A percentile compares a stretch with the other conserved stretches of the same genome.
phyloP scores from a whole-genome alignment of 1,140 invertebrate genomes.

The Galleria mellonella region DNA sequence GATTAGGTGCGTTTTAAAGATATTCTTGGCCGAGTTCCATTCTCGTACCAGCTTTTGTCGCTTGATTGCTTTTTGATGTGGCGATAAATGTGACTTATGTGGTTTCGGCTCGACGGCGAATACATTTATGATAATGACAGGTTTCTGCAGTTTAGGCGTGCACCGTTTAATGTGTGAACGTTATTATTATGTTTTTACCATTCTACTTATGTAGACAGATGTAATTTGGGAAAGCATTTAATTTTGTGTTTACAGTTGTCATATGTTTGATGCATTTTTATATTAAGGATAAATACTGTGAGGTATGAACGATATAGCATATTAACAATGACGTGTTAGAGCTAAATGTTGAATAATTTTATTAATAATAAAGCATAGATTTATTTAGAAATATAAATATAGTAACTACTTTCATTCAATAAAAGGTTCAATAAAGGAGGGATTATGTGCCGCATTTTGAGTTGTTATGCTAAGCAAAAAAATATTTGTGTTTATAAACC shows the following conservation, averaged over 20 bases:
- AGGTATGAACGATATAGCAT: no score
- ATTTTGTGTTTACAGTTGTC: slow-evolving; percentile 1
- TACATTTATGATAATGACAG: slow-evolving; percentile 58
- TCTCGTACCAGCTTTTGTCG: slow-evolving; percentile 51
- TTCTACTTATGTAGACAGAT: no score
- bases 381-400: no score
- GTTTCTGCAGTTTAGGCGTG: slow-evolving; percentile 54
- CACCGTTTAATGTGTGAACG: slow-evolving; percentile 59
- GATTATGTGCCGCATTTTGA: no score
- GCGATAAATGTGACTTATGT: slow-evolving; percentile 71
- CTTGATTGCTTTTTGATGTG: slow-evolving; percentile 71
- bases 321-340: no score
- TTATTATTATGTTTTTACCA: slow-evolving; percentile 55
- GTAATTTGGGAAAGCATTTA: slow-evolving; percentile 11
- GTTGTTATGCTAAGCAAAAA: no score
- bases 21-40: slow-evolving; percentile 12
- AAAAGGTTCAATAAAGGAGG: no score
- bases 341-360: no score
- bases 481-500: no score
- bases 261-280: neutral
- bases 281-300: no score
- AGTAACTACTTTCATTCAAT: no score
- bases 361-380: no score
- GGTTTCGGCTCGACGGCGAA: slow-evolving; percentile 51
- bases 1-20: slow-evolving; percentile 51